Evolutionary conservation across 2,113 vertebrate species (phyloP).

Genomic region (Tympanuchus pallidicinctus): DNA sequence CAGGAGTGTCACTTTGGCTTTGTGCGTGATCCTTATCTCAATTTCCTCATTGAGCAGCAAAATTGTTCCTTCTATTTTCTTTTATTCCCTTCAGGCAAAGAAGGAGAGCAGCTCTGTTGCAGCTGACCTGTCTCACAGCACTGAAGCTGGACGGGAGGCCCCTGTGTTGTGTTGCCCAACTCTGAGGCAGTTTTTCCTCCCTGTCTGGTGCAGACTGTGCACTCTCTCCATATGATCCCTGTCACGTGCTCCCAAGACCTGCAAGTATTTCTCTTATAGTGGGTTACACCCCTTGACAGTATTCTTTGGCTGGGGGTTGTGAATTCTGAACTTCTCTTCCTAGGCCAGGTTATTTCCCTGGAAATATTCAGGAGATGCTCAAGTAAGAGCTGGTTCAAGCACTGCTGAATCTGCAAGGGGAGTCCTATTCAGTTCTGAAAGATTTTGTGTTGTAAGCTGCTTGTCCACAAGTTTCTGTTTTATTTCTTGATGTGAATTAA

Average conservation of each 20-base stretch:
- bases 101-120: neutral
- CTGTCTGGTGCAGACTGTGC: rapidly evolving
- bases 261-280: rapidly evolving
- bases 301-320: neutral
- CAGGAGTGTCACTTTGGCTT: neutral
- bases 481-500: neutral
- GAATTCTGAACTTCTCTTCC: neutral
- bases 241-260: rapidly evolving
- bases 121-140: neutral
- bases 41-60: neutral
- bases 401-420: neutral
- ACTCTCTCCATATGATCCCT: rapidly evolving
- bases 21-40: neutral
- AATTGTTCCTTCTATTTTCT: neutral
- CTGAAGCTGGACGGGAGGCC: neutral
- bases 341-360: neutral
- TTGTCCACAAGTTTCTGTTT: rapidly evolving
- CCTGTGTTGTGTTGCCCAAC: neutral
- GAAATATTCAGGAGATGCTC: neutral
- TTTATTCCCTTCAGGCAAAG: neutral
- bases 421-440: rapidly evolving
- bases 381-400: neutral
- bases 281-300: neutral
- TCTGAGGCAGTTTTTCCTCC: neutral
- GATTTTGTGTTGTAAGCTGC: rapidly evolving